Percentiles rank a stretch among this genome's conserved stretches.
phyloP scores from a whole-genome alignment of 2,888 invertebrate genomes.

The Caenorhabditis becei region DNA sequence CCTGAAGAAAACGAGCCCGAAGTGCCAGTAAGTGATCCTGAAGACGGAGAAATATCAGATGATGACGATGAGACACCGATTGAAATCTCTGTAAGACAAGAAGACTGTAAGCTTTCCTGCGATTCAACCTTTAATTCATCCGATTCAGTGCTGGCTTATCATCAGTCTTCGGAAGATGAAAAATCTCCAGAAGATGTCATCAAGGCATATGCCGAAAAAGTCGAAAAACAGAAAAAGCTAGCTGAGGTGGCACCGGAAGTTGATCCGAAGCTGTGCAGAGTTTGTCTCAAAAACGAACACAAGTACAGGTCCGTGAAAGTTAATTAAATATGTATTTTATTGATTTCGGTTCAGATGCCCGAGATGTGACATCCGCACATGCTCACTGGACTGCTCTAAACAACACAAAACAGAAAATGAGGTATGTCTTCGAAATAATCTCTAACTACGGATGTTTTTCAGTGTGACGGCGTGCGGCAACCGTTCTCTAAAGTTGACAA shows the following conservation, averaged over 20 bases:
- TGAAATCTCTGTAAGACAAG: constrained; percentile 35
- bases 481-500: constrained; percentile 65
- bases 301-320: constrained; percentile 57
- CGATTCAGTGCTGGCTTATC: constrained; percentile 8
- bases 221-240: constrained; percentile 25
- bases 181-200: constrained; percentile 63
- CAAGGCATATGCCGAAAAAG: constrained; percentile 45
- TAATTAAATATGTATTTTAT: background rate
- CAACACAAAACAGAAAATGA: constrained; percentile 72
- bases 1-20: background rate
- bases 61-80: constrained; percentile 56
- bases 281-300: constrained; percentile 65
- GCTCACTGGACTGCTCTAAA: constrained; percentile 76
- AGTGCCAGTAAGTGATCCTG: constrained; percentile 13
- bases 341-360: constrained; percentile 67
- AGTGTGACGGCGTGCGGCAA: constrained; percentile 76
- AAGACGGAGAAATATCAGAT: constrained; percentile 61
- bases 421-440: constrained; percentile 48
- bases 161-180: constrained; percentile 61
- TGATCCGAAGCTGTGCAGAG: constrained; percentile 64
- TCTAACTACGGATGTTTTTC: constrained; percentile 18
- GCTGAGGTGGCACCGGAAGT: constrained; percentile 1
- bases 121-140: background rate
- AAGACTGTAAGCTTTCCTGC: constrained; percentile 18
- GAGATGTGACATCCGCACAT: constrained; percentile 74